phyloP scores from a whole-genome alignment of 2,888 invertebrate genomes.

The Nomada goodeniana region DNA sequence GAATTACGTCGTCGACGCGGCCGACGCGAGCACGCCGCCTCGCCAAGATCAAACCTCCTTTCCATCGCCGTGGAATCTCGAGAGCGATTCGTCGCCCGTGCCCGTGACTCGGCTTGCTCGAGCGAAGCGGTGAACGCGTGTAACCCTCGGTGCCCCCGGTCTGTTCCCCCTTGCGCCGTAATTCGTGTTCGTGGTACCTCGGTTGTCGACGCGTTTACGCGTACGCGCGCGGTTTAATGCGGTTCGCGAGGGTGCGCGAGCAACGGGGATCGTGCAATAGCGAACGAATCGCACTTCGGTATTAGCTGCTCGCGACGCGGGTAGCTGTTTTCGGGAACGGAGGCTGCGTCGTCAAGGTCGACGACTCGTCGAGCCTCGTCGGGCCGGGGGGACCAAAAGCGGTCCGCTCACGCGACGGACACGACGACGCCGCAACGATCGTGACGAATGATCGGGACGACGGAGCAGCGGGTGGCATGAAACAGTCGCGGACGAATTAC shows the following conservation, averaged over 20 bases:
- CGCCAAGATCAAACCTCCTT: slow-evolving; percentile 20
- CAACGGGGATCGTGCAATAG: background rate
- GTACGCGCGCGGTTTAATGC: background rate
- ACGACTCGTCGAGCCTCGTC: slow-evolving; percentile 59
- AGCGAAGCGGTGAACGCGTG: background rate
- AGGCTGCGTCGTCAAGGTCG: slow-evolving; percentile 64
- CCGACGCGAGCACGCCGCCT: slow-evolving; percentile 2
- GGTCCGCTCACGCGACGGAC: slow-evolving; percentile 64
- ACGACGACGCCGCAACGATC: slow-evolving; percentile 61
- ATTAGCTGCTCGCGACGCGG: no score
- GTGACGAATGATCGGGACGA: slow-evolving; percentile 16
- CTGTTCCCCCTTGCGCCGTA: background rate
- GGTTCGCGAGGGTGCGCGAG: background rate
- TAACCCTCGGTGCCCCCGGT: no score
- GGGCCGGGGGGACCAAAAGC: slow-evolving; percentile 70
- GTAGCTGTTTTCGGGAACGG: no score
- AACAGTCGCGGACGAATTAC: slow-evolving; percentile 65
- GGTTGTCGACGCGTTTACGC: background rate
- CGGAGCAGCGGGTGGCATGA: background rate
- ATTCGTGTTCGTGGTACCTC: slow-evolving; percentile 12
- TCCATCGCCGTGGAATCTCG: slow-evolving; percentile 3
- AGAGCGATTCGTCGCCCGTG: background rate
- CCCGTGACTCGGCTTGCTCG: background rate
- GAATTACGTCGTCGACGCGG: slow-evolving; percentile 74
- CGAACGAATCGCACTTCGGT: no score